phyloP scores from a whole-genome alignment of 2,888 invertebrate species.

The Drosophila quinaria region DNA sequence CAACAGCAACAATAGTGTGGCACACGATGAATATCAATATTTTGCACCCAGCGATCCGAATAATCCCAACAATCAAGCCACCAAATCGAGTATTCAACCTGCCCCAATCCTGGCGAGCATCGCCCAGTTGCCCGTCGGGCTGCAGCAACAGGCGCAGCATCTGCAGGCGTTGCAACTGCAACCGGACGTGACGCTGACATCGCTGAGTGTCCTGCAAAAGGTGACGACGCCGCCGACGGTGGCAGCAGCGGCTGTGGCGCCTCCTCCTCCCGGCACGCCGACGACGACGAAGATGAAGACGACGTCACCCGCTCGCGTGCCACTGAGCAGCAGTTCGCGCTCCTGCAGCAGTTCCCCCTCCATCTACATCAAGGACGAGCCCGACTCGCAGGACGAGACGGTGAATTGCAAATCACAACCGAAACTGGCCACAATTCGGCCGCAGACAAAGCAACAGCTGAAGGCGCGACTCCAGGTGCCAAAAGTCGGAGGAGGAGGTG shows the following conservation, averaged over 20 bases:
- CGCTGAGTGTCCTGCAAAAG: slow-evolving; percentile 63
- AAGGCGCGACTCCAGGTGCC: slow-evolving; percentile 59
- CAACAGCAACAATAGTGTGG: slow-evolving; percentile 56
- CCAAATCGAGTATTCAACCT: slow-evolving; percentile 4
- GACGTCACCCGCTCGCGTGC: slow-evolving; percentile 46
- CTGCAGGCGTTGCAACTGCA: slow-evolving; percentile 74
- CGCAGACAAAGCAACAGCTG: slow-evolving; percentile 70
- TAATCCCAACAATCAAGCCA: slow-evolving; percentile 80
- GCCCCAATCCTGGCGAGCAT: slow-evolving; percentile 39
- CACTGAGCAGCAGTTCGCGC: slow-evolving; percentile 62
- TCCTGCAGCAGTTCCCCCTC: slow-evolving; percentile 84
- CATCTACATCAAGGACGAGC: slow-evolving; percentile 84
- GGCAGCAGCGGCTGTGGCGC: slow-evolving; percentile 11
- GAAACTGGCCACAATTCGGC: slow-evolving; percentile 65
- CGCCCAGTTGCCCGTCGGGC: slow-evolving; percentile 54
- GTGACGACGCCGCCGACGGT: slow-evolving; percentile 7
- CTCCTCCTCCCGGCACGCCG: slow-evolving; percentile 1
- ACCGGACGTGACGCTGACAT: slow-evolving; percentile 76
- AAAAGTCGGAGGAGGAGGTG: slow-evolving; percentile 5
- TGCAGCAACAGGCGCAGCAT: slow-evolving; percentile 72
- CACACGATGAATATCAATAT: slow-evolving; percentile 82
- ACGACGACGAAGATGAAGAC: slow-evolving; percentile 1
- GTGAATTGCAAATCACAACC: slow-evolving; percentile 5
- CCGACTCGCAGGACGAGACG: slow-evolving; percentile 63
- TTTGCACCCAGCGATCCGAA: slow-evolving; percentile 84